Evolutionary conservation across 2,113 vertebrate genomes (phyloP).

Genomic region (Thalassoma bifasciatum): DNA sequence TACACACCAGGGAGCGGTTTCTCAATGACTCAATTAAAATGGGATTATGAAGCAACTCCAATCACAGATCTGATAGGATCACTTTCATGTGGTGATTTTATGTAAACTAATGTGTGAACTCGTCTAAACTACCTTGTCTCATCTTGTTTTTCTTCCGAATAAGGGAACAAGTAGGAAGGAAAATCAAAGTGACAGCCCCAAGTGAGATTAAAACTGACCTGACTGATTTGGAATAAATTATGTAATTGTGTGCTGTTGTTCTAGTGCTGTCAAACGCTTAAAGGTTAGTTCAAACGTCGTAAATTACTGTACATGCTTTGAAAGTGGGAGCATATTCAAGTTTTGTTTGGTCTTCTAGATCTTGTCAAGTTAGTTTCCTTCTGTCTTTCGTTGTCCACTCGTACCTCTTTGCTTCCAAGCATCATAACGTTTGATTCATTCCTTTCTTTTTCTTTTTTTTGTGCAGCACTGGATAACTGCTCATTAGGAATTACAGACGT

Average conservation of each 20-base stretch:
- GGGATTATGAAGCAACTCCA: constrained; percentile 33
- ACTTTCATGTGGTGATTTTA: constrained; percentile 42
- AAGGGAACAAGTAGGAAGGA: constrained; percentile 17
- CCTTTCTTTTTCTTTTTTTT: constrained; percentile 3
- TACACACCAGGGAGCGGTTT: constrained; percentile 28
- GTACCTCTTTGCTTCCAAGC: constrained; percentile 1
- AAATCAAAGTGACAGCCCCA: constrained; percentile 17
- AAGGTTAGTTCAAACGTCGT: neutral
- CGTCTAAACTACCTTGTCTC: constrained; percentile 12
- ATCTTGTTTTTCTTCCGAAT: constrained; percentile 28
- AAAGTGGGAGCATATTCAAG: neutral
- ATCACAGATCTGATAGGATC: constrained; percentile 39
- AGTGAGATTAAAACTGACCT: constrained; percentile 26
- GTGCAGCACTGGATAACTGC: constrained; percentile 35
- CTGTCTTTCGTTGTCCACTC: neutral
- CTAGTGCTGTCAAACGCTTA: neutral
- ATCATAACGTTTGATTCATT: constrained; percentile 26
- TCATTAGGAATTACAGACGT: constrained; percentile 61
- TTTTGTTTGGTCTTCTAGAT: constrained; percentile 5
- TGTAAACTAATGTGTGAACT: constrained; percentile 32
- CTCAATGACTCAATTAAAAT: constrained; percentile 58
- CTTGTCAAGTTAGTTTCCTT: neutral
- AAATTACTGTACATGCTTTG: constrained; percentile 24
- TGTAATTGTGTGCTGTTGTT: neutral
- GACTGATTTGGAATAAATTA: constrained; percentile 13